Evolutionary conservation across 2,797 vertebrate species (phyloP).

Genomic region (Nannoperca obscura): DNA sequence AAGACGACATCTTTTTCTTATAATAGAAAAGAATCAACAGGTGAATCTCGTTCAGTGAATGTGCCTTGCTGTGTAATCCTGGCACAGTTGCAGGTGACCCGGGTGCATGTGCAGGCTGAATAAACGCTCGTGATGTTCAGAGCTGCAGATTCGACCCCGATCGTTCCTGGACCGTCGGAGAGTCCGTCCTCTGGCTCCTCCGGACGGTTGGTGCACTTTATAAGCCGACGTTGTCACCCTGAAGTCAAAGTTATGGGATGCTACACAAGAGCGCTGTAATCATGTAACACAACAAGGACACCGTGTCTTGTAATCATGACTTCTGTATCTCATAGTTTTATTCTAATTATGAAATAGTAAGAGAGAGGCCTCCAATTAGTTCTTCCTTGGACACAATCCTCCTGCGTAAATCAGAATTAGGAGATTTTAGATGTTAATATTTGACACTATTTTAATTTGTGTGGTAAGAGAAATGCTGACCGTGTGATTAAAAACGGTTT

Average conservation of each 20-base stretch:
- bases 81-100: too few relatives aligned
- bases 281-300: background rate
- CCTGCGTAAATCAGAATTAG: background rate
- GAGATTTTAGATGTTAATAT: background rate
- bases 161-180: background rate
- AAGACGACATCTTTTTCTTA: too few relatives aligned
- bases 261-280: background rate
- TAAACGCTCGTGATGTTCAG: background rate
- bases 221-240: too few relatives aligned
- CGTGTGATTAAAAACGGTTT: too few relatives aligned
- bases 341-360: background rate
- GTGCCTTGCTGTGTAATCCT: too few relatives aligned
- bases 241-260: background rate
- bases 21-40: too few relatives aligned
- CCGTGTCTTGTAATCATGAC: background rate
- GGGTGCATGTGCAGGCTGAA: background rate
- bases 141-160: background rate
- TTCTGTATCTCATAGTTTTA: background rate
- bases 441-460: background rate
- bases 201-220: too few relatives aligned
- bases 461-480: too few relatives aligned
- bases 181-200: too few relatives aligned
- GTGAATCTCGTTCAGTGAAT: too few relatives aligned
- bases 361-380: background rate
- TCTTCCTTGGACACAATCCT: background rate